These are phyloP conservation scores for Dicentrarchus labrax DNA, from an alignment of 2,113 vertebrate species.

Conservation along the genomic window DNA sequence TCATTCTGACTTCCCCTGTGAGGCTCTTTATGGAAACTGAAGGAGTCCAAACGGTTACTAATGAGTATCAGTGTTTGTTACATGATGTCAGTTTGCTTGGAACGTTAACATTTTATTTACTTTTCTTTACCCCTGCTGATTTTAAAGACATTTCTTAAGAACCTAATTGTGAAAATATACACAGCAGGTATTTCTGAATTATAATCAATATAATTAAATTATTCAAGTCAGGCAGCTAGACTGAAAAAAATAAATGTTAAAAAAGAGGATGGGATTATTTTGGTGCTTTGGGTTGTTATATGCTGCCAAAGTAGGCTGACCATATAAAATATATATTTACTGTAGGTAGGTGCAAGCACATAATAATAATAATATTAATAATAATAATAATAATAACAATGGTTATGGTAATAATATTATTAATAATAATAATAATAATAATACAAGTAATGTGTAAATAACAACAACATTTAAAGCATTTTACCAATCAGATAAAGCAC, in stretches of 20 bases:
- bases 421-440: conserved; percentile 20
- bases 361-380: neutral
- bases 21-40: conserved; percentile 25
- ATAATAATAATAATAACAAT: conserved; percentile 31
- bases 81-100: conserved; percentile 15
- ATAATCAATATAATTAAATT: conserved; percentile 33
- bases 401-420: neutral
- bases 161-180: conserved; percentile 19
- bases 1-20: conserved; percentile 46
- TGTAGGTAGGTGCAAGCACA: neutral
- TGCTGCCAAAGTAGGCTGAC: neutral
- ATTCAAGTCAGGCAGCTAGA: conserved; percentile 6
- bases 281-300: neutral
- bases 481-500: neutral
- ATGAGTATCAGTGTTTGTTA: conserved; percentile 42
- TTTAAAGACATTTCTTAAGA: conserved; percentile 15
- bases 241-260: conserved; percentile 8
- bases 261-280: conserved; percentile 5
- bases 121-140: neutral
- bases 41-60: conserved; percentile 33
- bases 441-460: neutral
- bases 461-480: neutral
- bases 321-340: neutral
- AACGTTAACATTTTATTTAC: neutral
- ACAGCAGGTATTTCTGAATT: conserved; percentile 13